These are phyloP conservation scores for Ptychoptera albimana DNA, from an alignment of 2,888 invertebrate genomes.

Conservation along the genomic window DNA sequence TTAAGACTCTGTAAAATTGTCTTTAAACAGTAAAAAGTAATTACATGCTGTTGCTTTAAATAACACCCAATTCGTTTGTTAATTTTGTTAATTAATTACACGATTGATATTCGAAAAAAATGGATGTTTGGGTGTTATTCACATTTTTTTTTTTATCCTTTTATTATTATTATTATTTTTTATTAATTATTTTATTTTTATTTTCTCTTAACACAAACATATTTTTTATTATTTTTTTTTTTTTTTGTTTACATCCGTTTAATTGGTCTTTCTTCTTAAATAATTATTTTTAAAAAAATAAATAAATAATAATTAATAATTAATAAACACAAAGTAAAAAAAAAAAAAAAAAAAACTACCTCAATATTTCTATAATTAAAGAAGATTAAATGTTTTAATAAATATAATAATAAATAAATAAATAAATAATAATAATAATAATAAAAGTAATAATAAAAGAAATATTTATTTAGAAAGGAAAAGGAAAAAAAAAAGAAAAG, in stretches of 20 bases:
- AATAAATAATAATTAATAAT: background rate
- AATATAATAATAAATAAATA: constrained; percentile 1
- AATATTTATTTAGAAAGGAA: background rate
- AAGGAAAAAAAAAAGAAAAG: background rate
- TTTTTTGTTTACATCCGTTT: constrained; percentile 39
- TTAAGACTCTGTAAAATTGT: too few relatives aligned
- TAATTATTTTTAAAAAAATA: background rate
- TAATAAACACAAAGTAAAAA: background rate
- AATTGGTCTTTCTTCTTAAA: constrained; percentile 17
- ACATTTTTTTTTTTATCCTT: too few relatives aligned
- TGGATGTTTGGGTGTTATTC: too few relatives aligned
- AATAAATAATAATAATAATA: constrained; percentile 1
- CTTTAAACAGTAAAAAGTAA: too few relatives aligned
- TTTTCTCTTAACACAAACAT: too few relatives aligned
- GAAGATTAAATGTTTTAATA: background rate
- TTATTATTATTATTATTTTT: too few relatives aligned
- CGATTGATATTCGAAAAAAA: too few relatives aligned
- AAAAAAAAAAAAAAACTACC: constrained; percentile 2
- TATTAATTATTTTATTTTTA: too few relatives aligned
- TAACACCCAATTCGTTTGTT: too few relatives aligned
- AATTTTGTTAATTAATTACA: too few relatives aligned
- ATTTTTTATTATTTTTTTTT: constrained; percentile 36
- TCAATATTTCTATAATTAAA: constrained; percentile 2
- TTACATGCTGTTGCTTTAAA: too few relatives aligned
- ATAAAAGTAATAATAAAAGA: background rate